phyloP scores from a whole-genome alignment of 2,888 invertebrate genomes.

The Tuberolachnus salignus region DNA sequence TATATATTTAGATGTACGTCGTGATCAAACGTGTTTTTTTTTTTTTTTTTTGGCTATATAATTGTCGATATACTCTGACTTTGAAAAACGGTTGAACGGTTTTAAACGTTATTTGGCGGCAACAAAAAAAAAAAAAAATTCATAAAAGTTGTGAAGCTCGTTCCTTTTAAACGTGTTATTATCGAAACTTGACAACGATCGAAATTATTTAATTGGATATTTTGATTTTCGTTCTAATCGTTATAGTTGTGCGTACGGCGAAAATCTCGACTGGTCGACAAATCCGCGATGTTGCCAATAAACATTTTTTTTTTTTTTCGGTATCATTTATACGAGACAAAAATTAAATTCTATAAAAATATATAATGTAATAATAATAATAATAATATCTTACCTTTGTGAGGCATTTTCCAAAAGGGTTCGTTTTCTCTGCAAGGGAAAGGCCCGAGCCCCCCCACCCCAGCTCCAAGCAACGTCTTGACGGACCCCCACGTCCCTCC shows the following conservation, averaged over 20 bases:
- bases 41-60: no score
- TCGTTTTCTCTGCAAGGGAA: slow-evolving; percentile 73
- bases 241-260: neutral
- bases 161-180: slow-evolving; percentile 4
- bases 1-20: no score
- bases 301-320: no score
- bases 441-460: slow-evolving; percentile 70
- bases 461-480: slow-evolving; percentile 67
- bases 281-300: neutral
- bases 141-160: slow-evolving; percentile 19
- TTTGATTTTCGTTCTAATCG: neutral
- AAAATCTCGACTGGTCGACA: neutral
- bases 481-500: slow-evolving; percentile 57
- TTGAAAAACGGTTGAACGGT: no score
- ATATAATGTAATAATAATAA: neutral
- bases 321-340: no score
- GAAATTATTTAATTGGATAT: slow-evolving; percentile 10
- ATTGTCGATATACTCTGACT: no score
- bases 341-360: no score
- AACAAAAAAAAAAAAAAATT: no score
- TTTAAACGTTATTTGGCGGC: no score
- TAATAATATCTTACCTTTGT: slow-evolving; percentile 72
- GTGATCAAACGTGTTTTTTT: no score
- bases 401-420: slow-evolving; percentile 86
- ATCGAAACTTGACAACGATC: slow-evolving; percentile 23